Evolutionary conservation across 2,888 invertebrate species (phyloP), one percentile per base, ranked within the genome.

Genomic region (Drosophila pseudotakahashii): DNA sequence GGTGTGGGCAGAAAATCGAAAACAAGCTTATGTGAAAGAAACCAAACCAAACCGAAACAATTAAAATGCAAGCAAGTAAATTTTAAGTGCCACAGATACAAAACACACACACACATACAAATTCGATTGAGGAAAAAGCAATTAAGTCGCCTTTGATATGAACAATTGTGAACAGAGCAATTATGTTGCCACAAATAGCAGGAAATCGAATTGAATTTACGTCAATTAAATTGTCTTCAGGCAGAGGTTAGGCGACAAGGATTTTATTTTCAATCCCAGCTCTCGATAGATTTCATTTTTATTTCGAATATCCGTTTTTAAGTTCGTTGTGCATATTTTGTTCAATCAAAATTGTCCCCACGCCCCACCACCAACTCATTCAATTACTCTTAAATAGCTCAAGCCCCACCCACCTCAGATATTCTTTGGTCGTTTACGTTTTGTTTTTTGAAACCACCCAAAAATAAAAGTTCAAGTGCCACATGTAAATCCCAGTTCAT

Each of bases 1-100:
- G 81, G 81, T 84, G 88, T 81, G 77, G 79, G 81, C 81, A 81
- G 84, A 87, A 83, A 78, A 83, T 70, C 57, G n/a, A 48, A 66
- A 53, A 36, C 47, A 62, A 51, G 23, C 53, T 30, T 54, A 59
- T 23, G 47, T 60, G 53, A 72, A 77, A 42, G 50, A 67, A 61
- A 63, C 39, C 53, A 69, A 69, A 61, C 37, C 50, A 58, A 71
- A 61, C 50, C 51, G 48, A 41, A 72, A 57, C 55, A 71, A 71
- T 71, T 53, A 47, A 77, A 82, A 70, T 75, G 72, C 66, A 72
- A 80, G 59, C 72, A 72, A 76, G 61, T 73, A 64, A 68, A 81
- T 69, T 80, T 71, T 76, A 84, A 80, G 79, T 77, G 70, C 71
- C 73, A 32, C 36, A 61, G 32, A 47, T 39, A 59, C 41, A 59